Base-by-base conservation (phyloP, 2,113 vertebrate genomes). In the Manacus vitellinus region DNA sequence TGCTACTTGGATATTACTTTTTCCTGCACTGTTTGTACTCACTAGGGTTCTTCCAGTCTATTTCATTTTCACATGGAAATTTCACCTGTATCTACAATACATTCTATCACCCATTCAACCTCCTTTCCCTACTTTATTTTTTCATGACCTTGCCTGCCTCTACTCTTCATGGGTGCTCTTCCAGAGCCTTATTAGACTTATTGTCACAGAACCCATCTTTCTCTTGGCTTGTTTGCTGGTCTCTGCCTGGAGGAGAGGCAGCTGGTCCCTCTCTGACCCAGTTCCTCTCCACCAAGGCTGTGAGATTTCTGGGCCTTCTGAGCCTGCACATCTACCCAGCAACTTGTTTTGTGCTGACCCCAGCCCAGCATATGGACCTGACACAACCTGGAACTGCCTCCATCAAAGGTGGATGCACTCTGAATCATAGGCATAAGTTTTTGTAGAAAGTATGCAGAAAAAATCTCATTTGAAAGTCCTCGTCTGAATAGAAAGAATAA, bases 251-350 rank as follows among this genome's bases (percentile, higher is more conserved):
- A 44, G 61, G 22, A 59, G 23, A 55, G 43, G 20, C 4, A 18
- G 51, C 55, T 52, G 35, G 18, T 76, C 18, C 68, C 43, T 67
- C 35, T 72, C 62, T 44, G 35, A 66, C 33, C 22, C 67, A 70
- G 62, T 39, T 47, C 37, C 35, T 58, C 58, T 49, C n/a, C 59
- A 25, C 6, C 7, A n/a, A 72, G 65, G 41, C 56, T 82, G 18
- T 0, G 1, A 7, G 1, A 8, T 46, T 65, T 68, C 54, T 30
- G n/a, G 15, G 13, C 21, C 30, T 33, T 9, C 1, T 4, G 14
- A 65, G 9, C 59, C 52, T 72, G 33, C 28, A 14, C 16, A 14
- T 46, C 55, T n/a, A 68, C 21, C 68, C 71, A 82, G 77, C 6
- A 11, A 20, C 8, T 62, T 12, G 6, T 12, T 68, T 30, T 46